Base-by-base conservation (phyloP, 2,888 invertebrate genomes). In the Silvanus unidentatus region DNA sequence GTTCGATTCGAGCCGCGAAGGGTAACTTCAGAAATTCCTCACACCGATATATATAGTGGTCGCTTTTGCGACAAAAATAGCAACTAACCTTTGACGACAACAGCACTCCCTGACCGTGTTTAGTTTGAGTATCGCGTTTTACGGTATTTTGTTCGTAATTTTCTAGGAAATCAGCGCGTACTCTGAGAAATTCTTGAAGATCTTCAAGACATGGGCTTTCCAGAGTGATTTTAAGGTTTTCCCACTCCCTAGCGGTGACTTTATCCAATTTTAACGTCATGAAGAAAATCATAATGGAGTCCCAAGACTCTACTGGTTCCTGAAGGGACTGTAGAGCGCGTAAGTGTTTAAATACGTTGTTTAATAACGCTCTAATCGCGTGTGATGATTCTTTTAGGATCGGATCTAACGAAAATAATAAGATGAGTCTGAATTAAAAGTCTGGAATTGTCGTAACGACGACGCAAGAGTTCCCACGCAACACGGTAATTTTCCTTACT, bases 201-300 rank as follows among this genome's bases (percentile, higher is more conserved):
- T 28, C 28, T 28, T 28, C 28, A 8, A 28, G 10, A 9, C 8
- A 28, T 28, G 28, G 28, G 10, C 8, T 8, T 28, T 28, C 28
- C 28, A 28, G 8, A 9, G 8, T 28, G 10, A 8, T 10, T 28
- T 16, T 42, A 16, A 8, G 3, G 11, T 42, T 37, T 42, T 42
- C 37, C 42, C 42, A 42, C 28, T 42, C 27, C 9, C 38, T 14
- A 5, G 13, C 11, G 10, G 42, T 13, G n/a, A 16, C 11, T 16
- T 11, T 8, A 38, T 42, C 42, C n/a, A 42, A 14, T 39, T 42
- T 42, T 3, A 37, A 39, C 2, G 16, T 16, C 5, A 39, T 16
- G 11, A 42, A 39, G 2, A 28, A 39, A 39, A 42, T 42, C 2
- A 42, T 13, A 2, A 40, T 11, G 9, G 40, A 13, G 5, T 30